These are phyloP conservation scores for Octodon degus DNA, from an alignment of 2,113 vertebrate genomes.

Conservation along the genomic window DNA sequence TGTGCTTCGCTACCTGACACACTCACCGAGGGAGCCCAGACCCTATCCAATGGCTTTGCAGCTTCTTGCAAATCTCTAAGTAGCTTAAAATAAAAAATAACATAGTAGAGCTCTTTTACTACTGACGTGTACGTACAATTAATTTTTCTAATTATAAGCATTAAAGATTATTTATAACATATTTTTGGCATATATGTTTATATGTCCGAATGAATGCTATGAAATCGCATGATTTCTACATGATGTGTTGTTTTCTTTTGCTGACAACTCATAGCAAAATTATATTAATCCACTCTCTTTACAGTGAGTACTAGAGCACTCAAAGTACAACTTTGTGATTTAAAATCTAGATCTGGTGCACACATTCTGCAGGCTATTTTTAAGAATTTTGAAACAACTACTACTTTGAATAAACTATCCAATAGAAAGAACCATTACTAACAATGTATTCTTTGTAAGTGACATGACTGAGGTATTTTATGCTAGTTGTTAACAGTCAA, in stretches of 20 bases:
- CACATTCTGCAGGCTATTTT: constrained; percentile 94
- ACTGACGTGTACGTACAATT: too few species aligned
- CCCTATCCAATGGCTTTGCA: background rate
- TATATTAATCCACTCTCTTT: too few species aligned
- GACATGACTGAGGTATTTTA: constrained; percentile 79
- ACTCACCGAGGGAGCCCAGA: background rate
- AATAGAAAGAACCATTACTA: constrained; percentile 80
- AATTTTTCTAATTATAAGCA: constrained; percentile 50
- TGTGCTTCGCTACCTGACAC: background rate
- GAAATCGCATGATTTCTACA: constrained; percentile 25
- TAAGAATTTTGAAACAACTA: constrained; percentile 86
- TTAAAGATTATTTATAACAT: background rate
- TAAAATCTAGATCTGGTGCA: constrained; percentile 95
- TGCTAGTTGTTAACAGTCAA: constrained; percentile 74
- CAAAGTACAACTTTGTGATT: constrained; percentile 97
- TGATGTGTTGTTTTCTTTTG: constrained; percentile 61
- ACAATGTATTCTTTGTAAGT: constrained; percentile 85
- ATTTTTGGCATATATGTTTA: constrained; percentile 6
- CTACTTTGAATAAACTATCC: constrained; percentile 84
- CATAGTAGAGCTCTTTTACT: background rate
- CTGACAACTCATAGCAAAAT: constrained; percentile 31
- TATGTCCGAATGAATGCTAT: background rate
- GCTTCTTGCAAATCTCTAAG: background rate
- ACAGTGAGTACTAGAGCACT: constrained; percentile 96
- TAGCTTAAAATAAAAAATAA: background rate